Percentiles rank a stretch among this genome's conserved stretches.
These are phyloP conservation scores for Sebastes nivosus DNA, from an alignment of 2,797 vertebrate species.

Conservation along the genomic window DNA sequence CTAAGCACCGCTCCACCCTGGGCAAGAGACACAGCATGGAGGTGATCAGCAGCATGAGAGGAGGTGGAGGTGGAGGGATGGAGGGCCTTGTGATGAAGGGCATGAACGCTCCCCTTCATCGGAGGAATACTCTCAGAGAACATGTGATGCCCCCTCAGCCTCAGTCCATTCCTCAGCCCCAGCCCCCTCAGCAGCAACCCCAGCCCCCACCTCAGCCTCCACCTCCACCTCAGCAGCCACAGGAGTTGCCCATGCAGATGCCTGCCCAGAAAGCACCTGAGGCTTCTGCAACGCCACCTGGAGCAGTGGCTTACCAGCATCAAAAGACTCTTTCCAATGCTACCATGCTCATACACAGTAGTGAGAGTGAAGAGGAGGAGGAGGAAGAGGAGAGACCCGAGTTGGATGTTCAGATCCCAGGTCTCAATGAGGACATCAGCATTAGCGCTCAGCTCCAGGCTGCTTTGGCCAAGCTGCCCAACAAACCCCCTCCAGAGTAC, in stretches of 20 bases:
- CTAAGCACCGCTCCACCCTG: conserved; percentile 86
- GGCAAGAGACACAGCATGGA: conserved; percentile 96
- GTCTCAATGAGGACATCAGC: conserved; percentile 88
- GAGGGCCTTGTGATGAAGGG: conserved; percentile 90
- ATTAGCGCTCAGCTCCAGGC: conserved; percentile 93
- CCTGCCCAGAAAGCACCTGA: conserved; percentile 78
- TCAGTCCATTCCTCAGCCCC: conserved; percentile 77
- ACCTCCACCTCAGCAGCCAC: conserved; percentile 76
- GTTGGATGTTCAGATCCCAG: conserved; percentile 84
- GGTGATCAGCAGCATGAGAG: conserved; percentile 89
- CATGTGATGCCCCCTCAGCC: conserved; percentile 84
- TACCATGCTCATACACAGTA: conserved; percentile 98
- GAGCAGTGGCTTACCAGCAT: conserved; percentile 85
- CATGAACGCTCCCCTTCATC: conserved; percentile 85
- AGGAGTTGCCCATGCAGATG: conserved; percentile 77
- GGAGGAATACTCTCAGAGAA: conserved; percentile 90
- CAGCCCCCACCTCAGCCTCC: conserved; percentile 65
- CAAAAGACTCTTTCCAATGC: conserved; percentile 94
- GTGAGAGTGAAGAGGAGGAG: conserved; percentile 89
- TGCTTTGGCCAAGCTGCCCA: conserved; percentile 93
- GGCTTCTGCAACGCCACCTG: conserved; percentile 68
- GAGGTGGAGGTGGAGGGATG: conserved; percentile 83
- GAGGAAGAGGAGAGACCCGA: conserved; percentile 88
- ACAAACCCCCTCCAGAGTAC: conserved; percentile 96
- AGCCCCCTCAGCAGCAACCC: conserved; percentile 64